Conservation (phyloP, 2,888 invertebrate genomes). For the Zaprionus bogoriensis region DNA sequence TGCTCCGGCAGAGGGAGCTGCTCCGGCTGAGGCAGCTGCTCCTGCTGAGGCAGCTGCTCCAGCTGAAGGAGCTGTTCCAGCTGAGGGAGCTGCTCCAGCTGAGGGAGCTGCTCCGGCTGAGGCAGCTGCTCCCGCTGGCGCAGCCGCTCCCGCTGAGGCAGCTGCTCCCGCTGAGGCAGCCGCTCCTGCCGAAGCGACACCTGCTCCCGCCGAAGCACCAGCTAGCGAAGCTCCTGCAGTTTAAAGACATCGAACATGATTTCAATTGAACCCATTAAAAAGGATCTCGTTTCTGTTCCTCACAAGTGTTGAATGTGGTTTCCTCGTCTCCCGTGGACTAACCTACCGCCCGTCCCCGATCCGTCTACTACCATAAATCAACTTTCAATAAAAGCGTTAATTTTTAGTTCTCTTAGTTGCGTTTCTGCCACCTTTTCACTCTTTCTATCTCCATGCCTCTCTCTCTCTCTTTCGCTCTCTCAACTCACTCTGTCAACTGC, state of each 20-base stretch:
- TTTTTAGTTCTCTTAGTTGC: conserved; percentile 54
- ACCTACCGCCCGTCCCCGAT: neutral
- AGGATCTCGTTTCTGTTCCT: conserved; percentile 59
- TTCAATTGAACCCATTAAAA: conserved; percentile 22
- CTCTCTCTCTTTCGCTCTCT: conserved; percentile 18
- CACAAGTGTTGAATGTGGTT: conserved; percentile 35
- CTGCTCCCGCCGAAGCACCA: conserved; percentile 50
- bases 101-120: conserved; percentile 47
- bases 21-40: conserved; percentile 59
- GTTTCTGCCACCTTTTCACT: conserved; percentile 48
- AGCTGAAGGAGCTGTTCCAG: conserved; percentile 32
- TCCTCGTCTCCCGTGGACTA: conserved; percentile 22
- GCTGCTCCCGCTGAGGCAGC: conserved; percentile 61
- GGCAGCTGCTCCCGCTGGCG: conserved; percentile 51
- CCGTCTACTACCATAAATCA: conserved; percentile 19
- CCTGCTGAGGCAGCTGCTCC: conserved; percentile 31
- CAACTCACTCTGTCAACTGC: conserved; percentile 34
- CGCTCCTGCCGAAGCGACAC: conserved; percentile 35
- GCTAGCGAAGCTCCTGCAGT: too few relatives aligned
- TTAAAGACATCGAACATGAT: conserved; percentile 8
- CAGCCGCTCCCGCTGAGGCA: conserved; percentile 45
- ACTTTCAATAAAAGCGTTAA: conserved; percentile 18
- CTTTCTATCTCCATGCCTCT: conserved; percentile 53
- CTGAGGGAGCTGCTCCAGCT: conserved; percentile 29
- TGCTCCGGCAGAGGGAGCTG: conserved; percentile 32